Base-by-base conservation (phyloP, 2,888 invertebrate genomes). In the Disparrhopalites patrizii region DNA sequence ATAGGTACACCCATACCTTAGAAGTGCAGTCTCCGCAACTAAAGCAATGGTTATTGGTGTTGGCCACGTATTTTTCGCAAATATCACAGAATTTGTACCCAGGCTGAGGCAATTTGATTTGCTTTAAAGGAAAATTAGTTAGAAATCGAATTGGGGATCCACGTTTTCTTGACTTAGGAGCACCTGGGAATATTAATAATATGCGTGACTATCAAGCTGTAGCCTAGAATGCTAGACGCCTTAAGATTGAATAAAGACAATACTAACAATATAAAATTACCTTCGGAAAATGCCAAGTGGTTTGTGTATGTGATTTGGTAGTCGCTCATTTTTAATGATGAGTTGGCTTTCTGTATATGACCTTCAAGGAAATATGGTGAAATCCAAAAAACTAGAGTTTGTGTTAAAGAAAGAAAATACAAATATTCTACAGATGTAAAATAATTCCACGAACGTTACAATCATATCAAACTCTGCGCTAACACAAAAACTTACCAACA, bases 351-450 rank as follows among this genome's bases (percentile, higher is more conserved):
- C 33, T 50, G 57, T 2, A 68, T 65, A 38, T 68, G 68, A 0
- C 68, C 68, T 43, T 65, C 68, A 13, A 65, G 38, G 28, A 68
- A 68, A 51, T 68, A 68, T 4, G 68, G 68, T 20, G 65, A 55
- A 18, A 68, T 30, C 65, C 65, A 65, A 36, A 68, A 57, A n/a
- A 65, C 68, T 68, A 31, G 3, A 36, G 36, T 36, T 36, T 10
- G 7, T 7, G 36, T 36, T n/a, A 54, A 4, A 36, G 1, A 30
- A 13, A n/a, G n/a, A n/a, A n/a, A n/a, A n/a, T n/a, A n/a, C n/a
- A n/a, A n/a, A n/a, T n/a, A n/a, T n/a, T n/a, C n/a, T n/a, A n/a
- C n/a, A n/a, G n/a, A n/a, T n/a, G n/a, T n/a, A n/a, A n/a, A n/a
- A n/a, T n/a, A n/a, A n/a, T n/a, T n/a, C n/a, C n/a, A n/a, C n/a